A percentile compares a stretch with the other conserved stretches of the same genome.
Evolutionary conservation across 2,888 invertebrate genomes (phyloP).

Genomic region (Alloscopus bannaensis): DNA sequence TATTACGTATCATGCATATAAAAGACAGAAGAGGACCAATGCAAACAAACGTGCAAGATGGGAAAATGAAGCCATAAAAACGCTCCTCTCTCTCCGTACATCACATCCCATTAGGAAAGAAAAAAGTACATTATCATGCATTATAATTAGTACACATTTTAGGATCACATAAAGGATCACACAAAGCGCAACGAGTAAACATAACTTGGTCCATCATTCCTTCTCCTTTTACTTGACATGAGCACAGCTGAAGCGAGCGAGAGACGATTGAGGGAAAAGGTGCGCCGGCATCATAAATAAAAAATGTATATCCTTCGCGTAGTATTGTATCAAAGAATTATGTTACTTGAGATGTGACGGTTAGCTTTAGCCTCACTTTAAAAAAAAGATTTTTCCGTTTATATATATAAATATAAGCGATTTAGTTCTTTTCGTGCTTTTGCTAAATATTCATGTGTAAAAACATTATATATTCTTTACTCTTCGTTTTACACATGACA

Average conservation of each 20-base stretch:
- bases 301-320: not conserved
- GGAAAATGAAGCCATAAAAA: slow-evolving; percentile 52
- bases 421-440: slow-evolving; percentile 8
- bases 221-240: not conserved
- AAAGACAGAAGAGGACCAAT: too few species aligned
- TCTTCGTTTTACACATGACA: not conserved
- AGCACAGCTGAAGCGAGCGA: slow-evolving; percentile 7
- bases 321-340: slow-evolving; percentile 1
- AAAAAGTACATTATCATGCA: slow-evolving; percentile 56
- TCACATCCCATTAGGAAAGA: slow-evolving; percentile 45
- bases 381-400: too few species aligned
- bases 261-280: slow-evolving; percentile 51
- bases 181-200: slow-evolving; percentile 27
- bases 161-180: slow-evolving; percentile 44
- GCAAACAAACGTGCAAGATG: too few species aligned
- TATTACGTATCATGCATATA: too few species aligned
- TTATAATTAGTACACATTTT: slow-evolving; percentile 57
- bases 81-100: too few species aligned
- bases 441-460: slow-evolving; percentile 27
- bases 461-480: not conserved
- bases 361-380: too few species aligned
- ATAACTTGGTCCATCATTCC: slow-evolving; percentile 2
- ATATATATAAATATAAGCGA: too few species aligned
- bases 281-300: slow-evolving; percentile 58
- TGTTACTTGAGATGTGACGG: slow-evolving; percentile 32